Conservation (phyloP, 2,888 invertebrate species). For the Drosophila glabriapex region DNA sequence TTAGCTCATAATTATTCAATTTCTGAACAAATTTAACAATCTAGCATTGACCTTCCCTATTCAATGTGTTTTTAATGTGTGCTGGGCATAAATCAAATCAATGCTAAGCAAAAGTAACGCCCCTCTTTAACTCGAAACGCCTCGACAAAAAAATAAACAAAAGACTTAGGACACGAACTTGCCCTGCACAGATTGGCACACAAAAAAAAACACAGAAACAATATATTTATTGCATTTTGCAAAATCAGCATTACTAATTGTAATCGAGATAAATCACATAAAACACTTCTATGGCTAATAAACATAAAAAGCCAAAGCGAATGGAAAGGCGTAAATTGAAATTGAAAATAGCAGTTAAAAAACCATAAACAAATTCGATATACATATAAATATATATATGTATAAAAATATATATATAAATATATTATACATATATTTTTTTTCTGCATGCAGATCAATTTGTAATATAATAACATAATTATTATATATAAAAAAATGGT, state of each 20-base stretch:
- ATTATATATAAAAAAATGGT: conserved; percentile 25
- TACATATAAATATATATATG: background rate
- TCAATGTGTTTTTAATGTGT: conserved; percentile 28
- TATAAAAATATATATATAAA: too few species aligned
- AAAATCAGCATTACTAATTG: conserved; percentile 73
- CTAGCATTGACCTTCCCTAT: conserved; percentile 44
- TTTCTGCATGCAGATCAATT: conserved; percentile 27
- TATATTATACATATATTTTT: background rate
- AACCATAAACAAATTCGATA: conserved; percentile 17
- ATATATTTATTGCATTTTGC: conserved; percentile 59
- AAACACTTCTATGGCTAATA: conserved; percentile 56
- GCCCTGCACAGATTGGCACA: conserved; percentile 39
- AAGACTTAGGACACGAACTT: conserved; percentile 82
- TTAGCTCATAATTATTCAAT: conserved; percentile 17
- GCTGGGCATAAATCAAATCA: conserved; percentile 50
- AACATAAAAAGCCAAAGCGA: conserved; percentile 38
- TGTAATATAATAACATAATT: conserved; percentile 38
- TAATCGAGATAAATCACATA: conserved; percentile 60
- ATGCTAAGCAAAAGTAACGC: conserved; percentile 41
- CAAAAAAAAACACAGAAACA: conserved; percentile 50
- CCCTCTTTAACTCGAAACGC: conserved; percentile 26
- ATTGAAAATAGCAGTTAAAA: conserved; percentile 23
- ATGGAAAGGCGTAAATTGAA: conserved; percentile 70
- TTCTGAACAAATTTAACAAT: conserved; percentile 4
- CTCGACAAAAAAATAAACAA: conserved; percentile 55